Percentiles rank a stretch among this genome's conserved stretches.
Evolutionary conservation across 2,113 vertebrate species (phyloP).

Genomic region (Gyps fulvus): DNA sequence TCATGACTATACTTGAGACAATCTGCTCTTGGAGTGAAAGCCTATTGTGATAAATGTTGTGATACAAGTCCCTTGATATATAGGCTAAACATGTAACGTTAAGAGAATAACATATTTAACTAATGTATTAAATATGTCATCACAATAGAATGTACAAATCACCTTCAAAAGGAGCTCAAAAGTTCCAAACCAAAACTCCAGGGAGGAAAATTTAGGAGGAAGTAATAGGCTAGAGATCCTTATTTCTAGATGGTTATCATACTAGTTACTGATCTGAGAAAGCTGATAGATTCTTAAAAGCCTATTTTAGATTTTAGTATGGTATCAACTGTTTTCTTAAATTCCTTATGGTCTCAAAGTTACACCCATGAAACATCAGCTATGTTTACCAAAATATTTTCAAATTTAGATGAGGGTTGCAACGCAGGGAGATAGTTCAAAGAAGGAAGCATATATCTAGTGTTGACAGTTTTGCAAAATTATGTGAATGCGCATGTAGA

Average conservation of each 20-base stretch:
- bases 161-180: neutral
- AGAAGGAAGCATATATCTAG: constrained; percentile 1
- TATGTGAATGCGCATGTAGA: neutral
- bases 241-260: neutral
- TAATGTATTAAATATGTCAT: neutral
- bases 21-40: neutral
- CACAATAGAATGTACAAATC: neutral
- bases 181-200: neutral
- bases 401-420: constrained; percentile 36
- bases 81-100: neutral
- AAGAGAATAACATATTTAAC: neutral
- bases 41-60: neutral
- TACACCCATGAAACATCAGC: constrained; percentile 35
- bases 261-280: neutral
- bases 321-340: constrained; percentile 42
- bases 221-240: neutral
- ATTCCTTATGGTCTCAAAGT: constrained; percentile 48
- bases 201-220: neutral
- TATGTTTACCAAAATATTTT: constrained; percentile 64
- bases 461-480: constrained; percentile 48
- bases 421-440: constrained; percentile 29
- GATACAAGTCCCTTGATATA: neutral
- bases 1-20: neutral
- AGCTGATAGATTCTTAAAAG: neutral
- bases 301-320: constrained; percentile 16